phyloP scores from a whole-genome alignment of 2,797 vertebrate species.

The Nyctalus aviator region DNA sequence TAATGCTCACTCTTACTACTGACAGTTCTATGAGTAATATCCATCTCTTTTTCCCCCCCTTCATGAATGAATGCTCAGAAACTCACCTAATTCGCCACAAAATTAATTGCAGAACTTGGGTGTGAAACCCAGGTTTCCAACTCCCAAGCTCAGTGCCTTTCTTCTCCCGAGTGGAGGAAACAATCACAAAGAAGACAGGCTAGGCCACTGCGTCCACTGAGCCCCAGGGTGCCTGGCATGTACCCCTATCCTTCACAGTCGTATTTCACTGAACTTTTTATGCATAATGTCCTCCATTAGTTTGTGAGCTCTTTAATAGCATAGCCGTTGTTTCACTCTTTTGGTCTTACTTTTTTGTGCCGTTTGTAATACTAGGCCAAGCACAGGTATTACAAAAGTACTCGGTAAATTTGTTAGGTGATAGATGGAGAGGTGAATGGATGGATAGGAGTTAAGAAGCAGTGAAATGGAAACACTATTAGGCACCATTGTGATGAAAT shows the following conservation, averaged over 20 bases:
- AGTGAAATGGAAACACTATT: not conserved
- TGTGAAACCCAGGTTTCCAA: not conserved
- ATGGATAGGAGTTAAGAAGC: not conserved
- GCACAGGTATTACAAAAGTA: not conserved
- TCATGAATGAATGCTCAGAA: constrained; percentile 21
- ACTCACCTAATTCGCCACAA: constrained; percentile 2
- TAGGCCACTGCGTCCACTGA: not conserved
- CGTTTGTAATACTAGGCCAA: not conserved
- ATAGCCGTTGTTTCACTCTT: not conserved
- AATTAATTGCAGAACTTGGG: not conserved
- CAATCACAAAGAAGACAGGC: not conserved
- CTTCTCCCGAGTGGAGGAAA: not conserved
- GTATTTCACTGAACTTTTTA: not conserved
- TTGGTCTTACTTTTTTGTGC: not conserved
- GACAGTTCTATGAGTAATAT: not conserved
- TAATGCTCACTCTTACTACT: not conserved
- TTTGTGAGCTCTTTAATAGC: not conserved
- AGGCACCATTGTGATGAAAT: not conserved
- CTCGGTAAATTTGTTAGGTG: not conserved
- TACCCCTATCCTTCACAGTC: not conserved
- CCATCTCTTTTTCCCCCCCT: not conserved
- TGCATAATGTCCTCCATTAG: not conserved
- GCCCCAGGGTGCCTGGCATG: not conserved
- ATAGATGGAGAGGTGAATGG: not conserved
- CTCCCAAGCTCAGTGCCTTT: not conserved